Conservation (phyloP, 2,888 invertebrate species). For the Drosophila hawaiiensis region DNA sequence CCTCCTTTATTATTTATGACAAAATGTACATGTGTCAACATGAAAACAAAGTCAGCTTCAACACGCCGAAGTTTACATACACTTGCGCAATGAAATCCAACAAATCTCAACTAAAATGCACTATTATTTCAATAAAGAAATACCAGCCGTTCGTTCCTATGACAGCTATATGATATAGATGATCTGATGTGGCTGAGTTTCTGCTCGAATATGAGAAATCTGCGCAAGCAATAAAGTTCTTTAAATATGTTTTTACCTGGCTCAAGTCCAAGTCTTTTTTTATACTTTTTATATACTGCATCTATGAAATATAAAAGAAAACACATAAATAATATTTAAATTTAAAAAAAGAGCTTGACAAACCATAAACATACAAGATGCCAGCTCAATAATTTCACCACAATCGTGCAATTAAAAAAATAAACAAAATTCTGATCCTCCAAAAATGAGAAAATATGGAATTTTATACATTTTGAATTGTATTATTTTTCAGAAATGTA, state of each 20-base stretch:
- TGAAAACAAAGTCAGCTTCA: background rate
- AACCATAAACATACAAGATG: background rate
- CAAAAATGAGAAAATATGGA: no score
- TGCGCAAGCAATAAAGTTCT: background rate
- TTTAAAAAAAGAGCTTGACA: background rate
- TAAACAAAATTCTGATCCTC: background rate
- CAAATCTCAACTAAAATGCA: background rate
- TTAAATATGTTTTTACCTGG: background rate
- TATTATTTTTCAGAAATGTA: background rate
- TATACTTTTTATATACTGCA: background rate
- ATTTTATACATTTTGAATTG: no score
- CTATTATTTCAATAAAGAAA: background rate
- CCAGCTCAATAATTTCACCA: background rate
- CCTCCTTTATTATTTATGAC: constrained; percentile 70
- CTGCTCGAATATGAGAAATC: background rate
- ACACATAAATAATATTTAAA: background rate
- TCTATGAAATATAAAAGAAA: background rate
- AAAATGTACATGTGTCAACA: constrained; percentile 48
- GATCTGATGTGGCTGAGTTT: background rate
- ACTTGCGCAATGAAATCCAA: background rate
- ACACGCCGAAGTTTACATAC: background rate
- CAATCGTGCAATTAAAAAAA: background rate
- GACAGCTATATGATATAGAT: background rate
- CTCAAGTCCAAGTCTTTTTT: background rate
- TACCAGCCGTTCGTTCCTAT: background rate